Evolutionary conservation across 2,888 invertebrate genomes (phyloP), one percentile per base, ranked within the genome.

Genomic region (Pollenia angustigena): DNA sequence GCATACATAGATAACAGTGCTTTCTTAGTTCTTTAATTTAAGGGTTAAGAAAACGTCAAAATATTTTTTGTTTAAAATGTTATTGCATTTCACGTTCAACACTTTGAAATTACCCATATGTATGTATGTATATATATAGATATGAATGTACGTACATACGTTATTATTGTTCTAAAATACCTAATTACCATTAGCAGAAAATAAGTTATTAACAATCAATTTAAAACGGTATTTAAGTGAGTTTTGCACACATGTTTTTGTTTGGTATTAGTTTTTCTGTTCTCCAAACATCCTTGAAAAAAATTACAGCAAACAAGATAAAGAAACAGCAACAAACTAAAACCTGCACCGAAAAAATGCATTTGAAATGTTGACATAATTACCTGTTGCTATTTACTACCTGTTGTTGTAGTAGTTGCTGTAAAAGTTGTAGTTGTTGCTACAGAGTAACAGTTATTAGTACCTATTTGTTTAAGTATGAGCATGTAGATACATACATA

Each of bases 321-420:
- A 44, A 12, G 50, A 74, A 74, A 40, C 18, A 81, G 71, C 16
- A 48, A 75, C 62, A 64, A 52, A 50, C n/a, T 6, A 68, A 74
- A 84, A 62, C 74, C 72, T 74, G 79, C 79, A 79, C 52, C 79
- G 48, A 82, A 81, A 75, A 80, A 75, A 79, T 85, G 74, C 79
- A 79, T 86, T 86, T 80, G 58, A 83, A 86, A 83, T 76, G 75
- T 83, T 86, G 82, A 86, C 86, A 83, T 83, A 86, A 85, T 82
- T 82, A 82, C 79, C 68, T 75, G 85, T 81, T 84, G 84, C 74
- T 79, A 66, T 78, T 78, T 72, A 81, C 85, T 81, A 82, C 85
- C 82, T 82, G 78, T 69, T 79, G 66, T 42, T 84, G 50, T 40
- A 9, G 48, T 60, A 10, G 23, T 32, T 71, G 42, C 16, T 40